Conservation (phyloP, 2,113 vertebrate genomes). For the Trogon melanurus region DNA sequence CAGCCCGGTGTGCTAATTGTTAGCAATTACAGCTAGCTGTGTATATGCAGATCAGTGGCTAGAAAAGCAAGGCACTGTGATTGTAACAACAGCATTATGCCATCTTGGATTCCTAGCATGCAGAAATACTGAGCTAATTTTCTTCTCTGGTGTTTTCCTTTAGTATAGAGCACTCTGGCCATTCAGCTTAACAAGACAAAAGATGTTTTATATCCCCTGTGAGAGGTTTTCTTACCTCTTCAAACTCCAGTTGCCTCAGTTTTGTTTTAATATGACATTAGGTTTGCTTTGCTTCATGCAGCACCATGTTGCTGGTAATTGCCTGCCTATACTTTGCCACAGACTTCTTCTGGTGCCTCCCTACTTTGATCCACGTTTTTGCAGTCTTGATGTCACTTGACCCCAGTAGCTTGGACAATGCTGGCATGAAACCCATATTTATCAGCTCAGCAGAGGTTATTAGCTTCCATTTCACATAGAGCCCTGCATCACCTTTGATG, state of each 20-base stretch:
- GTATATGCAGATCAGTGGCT: background rate
- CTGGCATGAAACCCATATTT: background rate
- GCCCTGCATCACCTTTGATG: slow-evolving; percentile 3
- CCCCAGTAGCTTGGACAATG: background rate
- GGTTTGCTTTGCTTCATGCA: background rate
- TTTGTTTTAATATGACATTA: background rate
- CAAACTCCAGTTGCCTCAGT: background rate
- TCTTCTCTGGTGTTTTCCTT: background rate
- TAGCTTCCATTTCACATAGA: slow-evolving; percentile 3
- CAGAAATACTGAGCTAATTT: background rate
- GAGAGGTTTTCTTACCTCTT: background rate
- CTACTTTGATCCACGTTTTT: background rate
- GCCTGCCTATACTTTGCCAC: background rate
- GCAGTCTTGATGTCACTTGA: background rate
- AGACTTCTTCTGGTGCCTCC: background rate
- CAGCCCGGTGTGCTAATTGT: background rate
- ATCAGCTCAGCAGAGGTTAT: slow-evolving; percentile 6
- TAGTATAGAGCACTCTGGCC: background rate
- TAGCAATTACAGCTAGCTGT: background rate
- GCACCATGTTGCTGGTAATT: background rate
- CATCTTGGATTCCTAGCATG: background rate
- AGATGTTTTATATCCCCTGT: background rate
- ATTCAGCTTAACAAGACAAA: background rate
- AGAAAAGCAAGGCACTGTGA: background rate
- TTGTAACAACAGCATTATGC: background rate